phyloP scores from a whole-genome alignment of 2,888 invertebrate genomes.

The Ctenicera cuprea region DNA sequence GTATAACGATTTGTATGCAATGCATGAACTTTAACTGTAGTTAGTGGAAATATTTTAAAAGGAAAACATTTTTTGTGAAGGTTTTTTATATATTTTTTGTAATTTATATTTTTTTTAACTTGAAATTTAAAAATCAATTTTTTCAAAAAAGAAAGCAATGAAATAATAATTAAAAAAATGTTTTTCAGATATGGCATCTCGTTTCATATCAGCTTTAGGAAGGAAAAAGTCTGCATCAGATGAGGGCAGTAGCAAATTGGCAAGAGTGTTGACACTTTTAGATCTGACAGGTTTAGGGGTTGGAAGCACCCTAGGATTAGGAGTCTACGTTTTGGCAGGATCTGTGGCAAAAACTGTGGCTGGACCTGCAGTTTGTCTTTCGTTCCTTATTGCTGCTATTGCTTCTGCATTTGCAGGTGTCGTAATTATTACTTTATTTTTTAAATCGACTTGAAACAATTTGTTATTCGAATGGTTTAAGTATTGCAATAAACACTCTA shows the following conservation, averaged over 20 bases:
- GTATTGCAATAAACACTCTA: too few species aligned
- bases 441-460: too few species aligned
- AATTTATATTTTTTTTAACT: too few species aligned
- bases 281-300: constrained; percentile 93
- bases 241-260: constrained; percentile 70
- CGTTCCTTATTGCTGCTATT: constrained; percentile 93
- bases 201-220: constrained; percentile 62
- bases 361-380: constrained; percentile 93
- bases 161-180: background rate
- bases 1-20: constrained; percentile 3
- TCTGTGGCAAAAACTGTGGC: constrained; percentile 90
- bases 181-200: constrained; percentile 55
- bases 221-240: constrained; percentile 71
- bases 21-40: background rate
- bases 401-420: constrained; percentile 94
- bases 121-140: too few species aligned
- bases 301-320: constrained; percentile 92
- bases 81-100: too few species aligned
- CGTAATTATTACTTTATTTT: constrained; percentile 58
- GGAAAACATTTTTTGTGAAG: too few species aligned
- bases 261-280: constrained; percentile 84
- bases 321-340: constrained; percentile 95
- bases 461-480: too few species aligned
- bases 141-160: too few species aligned
- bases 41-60: background rate